Base-by-base conservation (phyloP, 2,797 vertebrate genomes). In the Synaphobranchus kaupii region DNA sequence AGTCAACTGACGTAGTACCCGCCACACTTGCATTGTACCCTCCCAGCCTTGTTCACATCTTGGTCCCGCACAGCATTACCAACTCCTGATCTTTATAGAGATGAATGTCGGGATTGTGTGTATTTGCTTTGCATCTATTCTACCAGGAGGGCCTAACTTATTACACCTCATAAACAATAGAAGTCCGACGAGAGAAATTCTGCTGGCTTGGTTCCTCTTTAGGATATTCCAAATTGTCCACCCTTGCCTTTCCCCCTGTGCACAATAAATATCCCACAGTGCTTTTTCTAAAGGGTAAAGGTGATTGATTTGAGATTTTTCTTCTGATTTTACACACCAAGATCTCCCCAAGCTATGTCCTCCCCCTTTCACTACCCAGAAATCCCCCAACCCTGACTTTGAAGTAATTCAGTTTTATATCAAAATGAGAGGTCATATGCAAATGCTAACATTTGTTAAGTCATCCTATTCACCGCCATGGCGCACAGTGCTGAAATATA, bases 401-500 rank as follows among this genome's bases (percentile, higher is more conserved):
- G 87, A 85, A 85, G 81, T 63, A 9, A 39, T 48, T 85, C 56
- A 47, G 10, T 48, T 44, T 13, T 39, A 47, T 34, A 56, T 48
- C 9, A 34, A 85, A 85, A 48, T 4, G 54, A 84, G 56, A 34
- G 60, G 34, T 47, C 50, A 31, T 56, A 48, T 81, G 78, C 78
- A 81, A 81, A 81, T 84, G 17, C 28, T 84, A 31, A 84, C 17
- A 95, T 90, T 56, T 89, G 44, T 28, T 66, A 85, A 95, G 94
- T 94, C 95, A 90, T 94, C 92, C 93, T 84, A 89, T 92, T 91
- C 88, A 85, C 12, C 87, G 84, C 87, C 84, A 90, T 89, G 52
- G 87, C 87, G 92, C 91, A 54, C 83, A 48, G 87, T 88, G 92
- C 91, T 89, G 92, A 91, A 91, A 66, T 91, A 93, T 94, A 92